Percentiles rank a stretch among this genome's conserved stretches.
phyloP scores from a whole-genome alignment of 2,888 invertebrate genomes.

The Cheilosia variabilis region DNA sequence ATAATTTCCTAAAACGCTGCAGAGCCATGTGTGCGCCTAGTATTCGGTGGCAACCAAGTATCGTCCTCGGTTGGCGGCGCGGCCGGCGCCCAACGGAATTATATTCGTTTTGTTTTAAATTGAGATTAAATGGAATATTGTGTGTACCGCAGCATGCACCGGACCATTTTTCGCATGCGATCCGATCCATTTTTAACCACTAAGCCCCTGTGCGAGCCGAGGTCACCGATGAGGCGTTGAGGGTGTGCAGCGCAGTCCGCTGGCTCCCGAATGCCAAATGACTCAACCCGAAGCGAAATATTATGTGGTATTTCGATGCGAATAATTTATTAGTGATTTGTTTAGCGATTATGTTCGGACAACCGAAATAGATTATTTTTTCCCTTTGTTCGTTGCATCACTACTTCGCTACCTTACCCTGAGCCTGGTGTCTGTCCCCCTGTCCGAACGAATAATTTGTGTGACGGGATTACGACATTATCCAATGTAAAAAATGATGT shows the following conservation, averaged over 20 bases:
- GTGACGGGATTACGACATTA: slow-evolving; percentile 67
- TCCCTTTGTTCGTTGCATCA: not conserved
- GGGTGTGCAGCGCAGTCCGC: not conserved
- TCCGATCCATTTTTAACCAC: slow-evolving; percentile 70
- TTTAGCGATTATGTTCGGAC: slow-evolving; percentile 74
- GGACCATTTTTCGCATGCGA: slow-evolving; percentile 57
- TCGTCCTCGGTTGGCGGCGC: slow-evolving; percentile 19
- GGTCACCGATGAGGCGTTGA: slow-evolving; percentile 31
- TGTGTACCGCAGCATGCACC: slow-evolving; percentile 51
- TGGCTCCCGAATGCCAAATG: slow-evolving; percentile 51
- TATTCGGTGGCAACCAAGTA: slow-evolving; percentile 18
- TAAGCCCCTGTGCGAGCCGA: slow-evolving; percentile 64
- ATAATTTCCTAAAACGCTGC: slow-evolving; percentile 30
- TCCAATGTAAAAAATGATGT: slow-evolving; percentile 74
- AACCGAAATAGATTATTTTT: slow-evolving; percentile 67
- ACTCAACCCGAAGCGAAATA: slow-evolving; percentile 73
- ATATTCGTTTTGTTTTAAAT: slow-evolving; percentile 67
- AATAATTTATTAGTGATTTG: slow-evolving; percentile 76
- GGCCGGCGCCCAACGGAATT: slow-evolving; percentile 31
- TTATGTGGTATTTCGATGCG: slow-evolving; percentile 75
- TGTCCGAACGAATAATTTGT: slow-evolving; percentile 59
- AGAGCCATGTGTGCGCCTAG: slow-evolving; percentile 8
- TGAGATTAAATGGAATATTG: slow-evolving; percentile 72
- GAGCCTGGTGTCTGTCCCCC: not conserved
- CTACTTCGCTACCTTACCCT: too few species aligned